A percentile compares a stretch with the other conserved stretches of the same genome.
These are phyloP conservation scores for Menidia beryllina DNA, from an alignment of 2,113 vertebrate species.

Conservation along the genomic window DNA sequence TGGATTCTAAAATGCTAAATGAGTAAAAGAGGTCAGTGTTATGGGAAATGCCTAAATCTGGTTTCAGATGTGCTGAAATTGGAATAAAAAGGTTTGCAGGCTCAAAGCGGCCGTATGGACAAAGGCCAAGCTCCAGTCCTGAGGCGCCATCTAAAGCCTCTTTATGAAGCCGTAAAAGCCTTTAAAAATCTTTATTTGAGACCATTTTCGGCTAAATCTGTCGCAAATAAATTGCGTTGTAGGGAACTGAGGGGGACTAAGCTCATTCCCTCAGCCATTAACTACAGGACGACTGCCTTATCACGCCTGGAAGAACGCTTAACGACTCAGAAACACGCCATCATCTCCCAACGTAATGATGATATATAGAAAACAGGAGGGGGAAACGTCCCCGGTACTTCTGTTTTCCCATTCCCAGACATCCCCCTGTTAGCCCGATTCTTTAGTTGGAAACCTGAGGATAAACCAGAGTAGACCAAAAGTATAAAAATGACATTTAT, in stretches of 20 bases:
- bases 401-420: not conserved
- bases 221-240: constrained; percentile 18
- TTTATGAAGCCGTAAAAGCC: constrained; percentile 43
- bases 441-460: too few relatives aligned
- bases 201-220: constrained; percentile 17
- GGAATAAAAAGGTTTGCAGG: constrained; percentile 45
- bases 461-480: too few relatives aligned
- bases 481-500: too few relatives aligned
- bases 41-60: constrained; percentile 43
- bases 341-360: not conserved
- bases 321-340: not conserved
- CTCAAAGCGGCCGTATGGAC: constrained; percentile 44
- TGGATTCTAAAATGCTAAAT: constrained; percentile 37
- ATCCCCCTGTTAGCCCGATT: too few relatives aligned
- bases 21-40: constrained; percentile 60
- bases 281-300: constrained; percentile 2
- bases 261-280: not conserved
- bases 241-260: constrained; percentile 2
- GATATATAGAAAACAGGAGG: not conserved
- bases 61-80: constrained; percentile 38
- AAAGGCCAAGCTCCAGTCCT: constrained; percentile 34
- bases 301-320: not conserved
- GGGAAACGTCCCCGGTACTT: not conserved
- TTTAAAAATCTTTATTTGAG: constrained; percentile 25
- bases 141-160: constrained; percentile 47